phyloP scores from a whole-genome alignment of 1,140 invertebrate species.

The Drosophila murphyi region DNA sequence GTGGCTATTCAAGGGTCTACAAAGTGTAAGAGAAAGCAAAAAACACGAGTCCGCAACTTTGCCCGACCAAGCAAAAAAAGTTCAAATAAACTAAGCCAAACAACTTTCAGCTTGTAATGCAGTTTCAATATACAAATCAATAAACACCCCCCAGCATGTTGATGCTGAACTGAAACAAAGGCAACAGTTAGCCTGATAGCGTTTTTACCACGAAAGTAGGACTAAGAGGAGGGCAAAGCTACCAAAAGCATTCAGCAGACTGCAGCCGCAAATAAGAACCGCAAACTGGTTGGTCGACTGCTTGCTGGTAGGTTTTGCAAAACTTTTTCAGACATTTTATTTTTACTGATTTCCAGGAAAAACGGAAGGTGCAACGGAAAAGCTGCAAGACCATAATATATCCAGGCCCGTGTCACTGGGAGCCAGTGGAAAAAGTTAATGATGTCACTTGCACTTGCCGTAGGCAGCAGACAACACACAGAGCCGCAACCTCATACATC shows the following conservation, averaged over 20 bases:
- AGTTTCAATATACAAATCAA: constrained; percentile 83
- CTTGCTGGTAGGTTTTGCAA: constrained; percentile 32
- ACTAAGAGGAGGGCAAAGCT: not conserved
- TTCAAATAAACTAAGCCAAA: constrained; percentile 69
- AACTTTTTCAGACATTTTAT: constrained; percentile 70
- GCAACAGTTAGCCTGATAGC: not conserved
- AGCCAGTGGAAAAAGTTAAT: constrained; percentile 67
- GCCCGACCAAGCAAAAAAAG: constrained; percentile 60
- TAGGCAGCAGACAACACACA: constrained; percentile 35
- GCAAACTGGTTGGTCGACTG: constrained; percentile 33
- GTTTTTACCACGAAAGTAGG: not conserved
- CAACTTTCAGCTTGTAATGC: constrained; percentile 75
- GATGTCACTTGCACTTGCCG: constrained; percentile 75
- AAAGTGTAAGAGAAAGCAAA: constrained; percentile 49
- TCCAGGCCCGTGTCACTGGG: constrained; percentile 19
- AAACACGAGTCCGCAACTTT: constrained; percentile 53
- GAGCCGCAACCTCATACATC: not conserved
- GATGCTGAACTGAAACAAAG: constrained; percentile 30
- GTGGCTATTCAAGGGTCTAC: constrained; percentile 41
- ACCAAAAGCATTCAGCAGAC: not conserved
- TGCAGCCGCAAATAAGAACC: constrained; percentile 32
- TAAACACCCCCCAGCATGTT: constrained; percentile 59
- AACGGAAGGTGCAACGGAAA: constrained; percentile 36
- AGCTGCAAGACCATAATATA: constrained; percentile 42
- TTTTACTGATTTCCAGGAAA: constrained; percentile 26